Evolutionary conservation across 2,888 invertebrate species (phyloP).

Genomic region (Macrostomum cliftonense): DNA sequence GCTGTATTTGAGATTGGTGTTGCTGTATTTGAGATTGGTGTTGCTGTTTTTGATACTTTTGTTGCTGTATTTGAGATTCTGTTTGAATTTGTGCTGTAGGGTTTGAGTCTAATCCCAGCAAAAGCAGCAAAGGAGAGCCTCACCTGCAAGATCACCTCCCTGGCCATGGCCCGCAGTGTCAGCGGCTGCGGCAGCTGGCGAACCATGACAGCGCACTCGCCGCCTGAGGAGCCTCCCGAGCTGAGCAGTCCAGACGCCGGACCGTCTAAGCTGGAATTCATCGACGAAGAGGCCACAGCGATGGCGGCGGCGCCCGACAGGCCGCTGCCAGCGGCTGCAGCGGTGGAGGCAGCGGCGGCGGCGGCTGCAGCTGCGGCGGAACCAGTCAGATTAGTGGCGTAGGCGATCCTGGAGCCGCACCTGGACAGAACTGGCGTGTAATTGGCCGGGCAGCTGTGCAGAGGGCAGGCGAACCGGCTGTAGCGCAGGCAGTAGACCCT

Average conservation of each 20-base stretch:
- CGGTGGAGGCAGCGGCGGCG: too few relatives aligned
- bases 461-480: conserved; percentile 28
- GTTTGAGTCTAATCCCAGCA: too few relatives aligned
- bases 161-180: conserved; percentile 28
- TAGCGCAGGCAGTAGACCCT: conserved; percentile 33
- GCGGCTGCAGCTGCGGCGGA: too few relatives aligned
- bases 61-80: too few relatives aligned
- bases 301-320: too few relatives aligned
- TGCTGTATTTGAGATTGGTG: too few relatives aligned
- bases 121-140: too few relatives aligned
- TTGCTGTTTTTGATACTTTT: too few relatives aligned
- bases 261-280: neutral
- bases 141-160: conserved; percentile 26
- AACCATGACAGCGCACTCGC: conserved; percentile 11
- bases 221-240: neutral
- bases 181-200: conserved; percentile 29
- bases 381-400: conserved; percentile 26
- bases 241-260: too few relatives aligned
- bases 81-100: too few relatives aligned
- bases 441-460: conserved; percentile 31
- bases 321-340: too few relatives aligned
- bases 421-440: conserved; percentile 31
- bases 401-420: conserved; percentile 32
- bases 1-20: too few relatives aligned
- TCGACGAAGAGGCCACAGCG: neutral